Base-by-base conservation (phyloP, 2,888 invertebrate genomes). In the Diaperis boleti region DNA sequence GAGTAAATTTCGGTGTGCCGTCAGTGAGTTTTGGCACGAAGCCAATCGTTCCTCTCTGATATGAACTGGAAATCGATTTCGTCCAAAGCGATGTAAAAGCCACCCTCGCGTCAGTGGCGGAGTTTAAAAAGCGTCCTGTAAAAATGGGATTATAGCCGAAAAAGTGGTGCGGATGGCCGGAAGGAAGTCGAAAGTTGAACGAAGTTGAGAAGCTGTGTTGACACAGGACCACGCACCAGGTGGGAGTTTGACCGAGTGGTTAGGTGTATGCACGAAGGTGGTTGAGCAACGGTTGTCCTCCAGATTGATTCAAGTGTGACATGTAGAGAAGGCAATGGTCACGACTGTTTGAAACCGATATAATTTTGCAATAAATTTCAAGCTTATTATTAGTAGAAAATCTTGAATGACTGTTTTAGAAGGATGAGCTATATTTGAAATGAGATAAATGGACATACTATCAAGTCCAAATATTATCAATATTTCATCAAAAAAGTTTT, bases 41-140 rank as follows among this genome's bases (percentile, higher is more conserved):
- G 72, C 74, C 74, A 74, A 73, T 67, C 65, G 65, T 63, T 66
- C 66, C 67, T 68, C 59, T 44, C 59, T 65, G 67, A 72, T 69
- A 72, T 72, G 70, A 70, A 70, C 69, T 70, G 70, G 64, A 66
- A 64, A 72, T 72, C 69, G 72, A 72, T 72, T 72, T 68, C 67
- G 62, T 65, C 67, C 69, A 59, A 59, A 59, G 55, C 62, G 56
- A 57, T 66, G 70, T 64, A 68, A 67, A 69, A 71, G 67, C 68
- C 64, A 59, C 66, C 69, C 69, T 54, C 56, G 35, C 59, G 49
- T 50, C 52, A 56, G 47, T 55, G 60, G 59, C 55, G 56, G 41
- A 52, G 60, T 64, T 67, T 69, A 64, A 67, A 64, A 64, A 62
- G 64, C 67, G 68, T 68, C 65, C 68, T 67, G 69, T 62, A 71